phyloP scores from a whole-genome alignment of 2,888 invertebrate genomes.

The Tenthredo amoena region DNA sequence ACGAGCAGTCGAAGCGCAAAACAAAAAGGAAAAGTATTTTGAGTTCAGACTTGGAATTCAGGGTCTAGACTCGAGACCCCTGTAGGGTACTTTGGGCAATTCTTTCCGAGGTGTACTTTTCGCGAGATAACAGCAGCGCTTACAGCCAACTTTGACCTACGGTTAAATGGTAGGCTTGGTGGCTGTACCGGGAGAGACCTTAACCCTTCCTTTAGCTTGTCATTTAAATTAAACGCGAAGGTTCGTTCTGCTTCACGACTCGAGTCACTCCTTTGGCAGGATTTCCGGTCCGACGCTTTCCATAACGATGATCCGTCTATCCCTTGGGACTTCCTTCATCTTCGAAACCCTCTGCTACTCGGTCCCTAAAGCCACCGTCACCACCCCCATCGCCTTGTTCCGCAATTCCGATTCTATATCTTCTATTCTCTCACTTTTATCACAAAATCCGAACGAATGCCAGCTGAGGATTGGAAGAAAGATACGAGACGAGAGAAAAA shows the following conservation, averaged over 20 bases:
- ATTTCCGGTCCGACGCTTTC: constrained; percentile 56
- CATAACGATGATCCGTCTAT: constrained; percentile 55
- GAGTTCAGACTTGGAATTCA: constrained; percentile 26
- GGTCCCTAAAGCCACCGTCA: background rate
- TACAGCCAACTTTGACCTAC: constrained; percentile 41
- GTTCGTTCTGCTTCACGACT: constrained; percentile 11
- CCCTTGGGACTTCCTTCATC: constrained; percentile 34
- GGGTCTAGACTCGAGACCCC: constrained; percentile 15
- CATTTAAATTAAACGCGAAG: constrained; percentile 33
- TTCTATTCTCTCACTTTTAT: constrained; percentile 7
- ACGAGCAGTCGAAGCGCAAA: constrained; percentile 23
- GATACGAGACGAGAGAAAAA: background rate
- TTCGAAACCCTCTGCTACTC: background rate
- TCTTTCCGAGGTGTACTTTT: constrained; percentile 18
- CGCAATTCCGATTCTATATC: constrained; percentile 32
- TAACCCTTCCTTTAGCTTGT: constrained; percentile 26
- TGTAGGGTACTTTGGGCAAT: constrained; percentile 1
- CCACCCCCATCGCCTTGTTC: constrained; percentile 2
- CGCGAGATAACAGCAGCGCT: constrained; percentile 19
- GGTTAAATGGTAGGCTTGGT: constrained; percentile 20
- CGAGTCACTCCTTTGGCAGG: constrained; percentile 37
- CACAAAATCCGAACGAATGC: background rate
- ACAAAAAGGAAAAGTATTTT: constrained; percentile 12
- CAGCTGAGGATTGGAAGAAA: background rate
- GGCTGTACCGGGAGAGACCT: background rate